phyloP scores from a whole-genome alignment of 1,140 invertebrate genomes.

The Lucilia sericata region DNA sequence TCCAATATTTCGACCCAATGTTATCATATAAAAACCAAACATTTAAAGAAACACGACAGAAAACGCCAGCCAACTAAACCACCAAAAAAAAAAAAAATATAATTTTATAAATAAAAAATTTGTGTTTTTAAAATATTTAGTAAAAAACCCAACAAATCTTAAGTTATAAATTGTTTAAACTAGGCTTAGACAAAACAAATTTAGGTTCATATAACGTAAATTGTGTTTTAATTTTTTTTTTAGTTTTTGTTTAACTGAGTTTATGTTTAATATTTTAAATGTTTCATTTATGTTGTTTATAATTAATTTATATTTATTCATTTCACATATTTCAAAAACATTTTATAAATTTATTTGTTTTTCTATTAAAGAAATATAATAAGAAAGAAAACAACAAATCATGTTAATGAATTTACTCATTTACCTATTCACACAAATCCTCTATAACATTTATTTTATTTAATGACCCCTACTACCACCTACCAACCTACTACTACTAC shows the following conservation, averaged over 20 bases:
- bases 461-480: constrained; percentile 32
- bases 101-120: background rate
- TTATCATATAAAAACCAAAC: background rate
- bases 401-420: constrained; percentile 38
- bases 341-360: constrained; percentile 35
- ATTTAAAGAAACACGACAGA: background rate
- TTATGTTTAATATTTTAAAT: background rate
- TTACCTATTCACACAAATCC: constrained; percentile 41
- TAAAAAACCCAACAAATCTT: constrained; percentile 3
- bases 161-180: background rate
- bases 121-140: background rate
- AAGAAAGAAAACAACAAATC: constrained; percentile 23
- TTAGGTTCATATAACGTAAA: constrained; percentile 8
- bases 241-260: background rate
- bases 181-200: background rate
- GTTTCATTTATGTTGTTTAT: background rate
- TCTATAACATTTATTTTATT: constrained; percentile 46
- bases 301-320: constrained; percentile 4
- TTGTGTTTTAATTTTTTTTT: background rate
- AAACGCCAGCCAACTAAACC: constrained; percentile 19
- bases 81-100: background rate
- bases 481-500: constrained; percentile 28
- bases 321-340: constrained; percentile 33
- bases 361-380: constrained; percentile 28
- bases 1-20: background rate